Evolutionary conservation across 2,113 vertebrate genomes (phyloP), one percentile per base, ranked within the genome.

Genomic region (Tricholaema leucomelas): DNA sequence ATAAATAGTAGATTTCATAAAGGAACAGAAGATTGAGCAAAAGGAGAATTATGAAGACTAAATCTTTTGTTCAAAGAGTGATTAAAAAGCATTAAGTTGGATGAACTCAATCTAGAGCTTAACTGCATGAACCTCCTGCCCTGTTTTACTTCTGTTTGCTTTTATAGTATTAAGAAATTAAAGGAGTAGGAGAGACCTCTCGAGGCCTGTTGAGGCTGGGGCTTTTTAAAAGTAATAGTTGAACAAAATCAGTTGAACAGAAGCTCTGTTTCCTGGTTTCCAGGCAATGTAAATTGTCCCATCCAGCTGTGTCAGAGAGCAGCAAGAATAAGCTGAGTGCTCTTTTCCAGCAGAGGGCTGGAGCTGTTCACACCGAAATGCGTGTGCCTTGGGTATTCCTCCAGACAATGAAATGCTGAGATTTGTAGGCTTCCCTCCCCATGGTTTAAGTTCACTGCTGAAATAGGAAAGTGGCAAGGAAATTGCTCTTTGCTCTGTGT

Each of bases 1-100:
- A 88, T 60, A 94, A 94, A 89, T 92, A 91, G 77, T 58, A 96
- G 94, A 89, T 96, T 96, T 95, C 82, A 64, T 93, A 93, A 95
- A 94, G 85, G 33, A 96, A 94, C 95, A 96, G 82, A 70, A 94
- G 95, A 91, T 90, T 97, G 96, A 97, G 89, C 94, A 96, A 97
- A 95, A 96, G 92, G 78, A 96, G 94, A 97, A 98, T 97, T 97
- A 97, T 69, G 72, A 90, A 81, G 86, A 72, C 92, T 96, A 97
- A 97, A 97, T 96, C 96, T 97, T 97, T 97, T 97, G 96, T 98
- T 97, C 97, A 97, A 97, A 96, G 94, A 95, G 90, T 97, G 97
- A 97, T 98, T 97, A 97, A 93, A 97, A 97, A 97, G 96, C 90
- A 97, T 97, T 98, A 97, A 96, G 88, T 96, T 46, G 64, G 94